phyloP scores from a whole-genome alignment of 2,797 vertebrate genomes.

The Podarcis siculus region DNA sequence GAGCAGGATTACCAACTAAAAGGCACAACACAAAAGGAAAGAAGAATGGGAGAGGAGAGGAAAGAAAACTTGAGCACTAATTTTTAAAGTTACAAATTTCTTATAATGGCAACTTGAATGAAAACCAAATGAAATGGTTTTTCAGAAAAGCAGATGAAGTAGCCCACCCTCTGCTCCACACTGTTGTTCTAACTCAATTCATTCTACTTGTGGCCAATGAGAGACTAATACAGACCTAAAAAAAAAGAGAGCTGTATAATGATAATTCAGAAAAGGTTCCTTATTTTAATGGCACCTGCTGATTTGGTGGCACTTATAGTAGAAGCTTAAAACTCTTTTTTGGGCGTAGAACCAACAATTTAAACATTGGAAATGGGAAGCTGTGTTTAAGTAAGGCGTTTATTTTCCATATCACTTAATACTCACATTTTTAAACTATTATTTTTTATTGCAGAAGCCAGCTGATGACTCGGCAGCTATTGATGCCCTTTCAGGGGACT shows the following conservation, averaged over 20 bases:
- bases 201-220: no score
- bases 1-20: neutral
- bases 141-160: neutral
- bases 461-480: constrained; percentile 66
- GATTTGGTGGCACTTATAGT: neutral
- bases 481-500: constrained; percentile 73
- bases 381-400: neutral
- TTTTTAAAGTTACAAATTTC: neutral
- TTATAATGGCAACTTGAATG: neutral
- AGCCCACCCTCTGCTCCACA: no score
- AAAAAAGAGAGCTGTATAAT: neutral
- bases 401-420: neutral
- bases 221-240: neutral
- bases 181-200: neutral
- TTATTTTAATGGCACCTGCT: neutral
- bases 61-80: neutral
- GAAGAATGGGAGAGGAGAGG: neutral
- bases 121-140: neutral
- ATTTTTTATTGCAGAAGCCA: constrained; percentile 67
- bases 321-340: neutral
- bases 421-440: neutral
- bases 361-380: neutral
- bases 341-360: neutral
- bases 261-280: neutral
- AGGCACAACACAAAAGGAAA: no score